These are phyloP conservation scores for Rhabdomys dilectus DNA, from an alignment of 2,113 vertebrate species.

Conservation along the genomic window DNA sequence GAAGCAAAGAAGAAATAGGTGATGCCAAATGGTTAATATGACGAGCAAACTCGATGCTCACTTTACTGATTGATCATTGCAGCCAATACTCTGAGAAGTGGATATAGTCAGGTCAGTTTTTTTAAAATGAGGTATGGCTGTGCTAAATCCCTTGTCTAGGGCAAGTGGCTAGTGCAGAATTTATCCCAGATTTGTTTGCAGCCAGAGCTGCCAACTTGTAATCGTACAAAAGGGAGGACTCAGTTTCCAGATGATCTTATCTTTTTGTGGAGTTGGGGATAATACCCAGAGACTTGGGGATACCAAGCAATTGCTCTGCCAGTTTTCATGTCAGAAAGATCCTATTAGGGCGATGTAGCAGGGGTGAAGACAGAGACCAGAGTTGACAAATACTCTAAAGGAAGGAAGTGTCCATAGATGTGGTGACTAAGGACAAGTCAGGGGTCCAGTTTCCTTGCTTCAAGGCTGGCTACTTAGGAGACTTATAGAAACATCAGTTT, in stretches of 20 bases:
- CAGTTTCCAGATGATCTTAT: not conserved
- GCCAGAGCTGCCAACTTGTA: not conserved
- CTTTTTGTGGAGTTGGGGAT: not conserved
- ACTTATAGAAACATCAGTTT: not conserved
- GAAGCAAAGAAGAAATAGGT: conserved; percentile 5
- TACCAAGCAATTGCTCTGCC: not conserved
- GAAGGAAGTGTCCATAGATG: not conserved
- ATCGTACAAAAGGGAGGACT: not conserved
- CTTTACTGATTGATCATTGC: conserved; percentile 15
- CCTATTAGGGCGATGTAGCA: not conserved
- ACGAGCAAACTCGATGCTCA: not conserved
- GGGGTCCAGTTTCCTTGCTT: not conserved
- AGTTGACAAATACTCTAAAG: not conserved
- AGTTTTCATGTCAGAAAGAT: not conserved
- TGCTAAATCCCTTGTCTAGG: not conserved
- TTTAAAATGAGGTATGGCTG: conserved; percentile 15
- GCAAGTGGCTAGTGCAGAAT: not conserved
- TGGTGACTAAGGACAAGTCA: not conserved
- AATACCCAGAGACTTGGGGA: not conserved
- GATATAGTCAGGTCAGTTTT: not conserved
- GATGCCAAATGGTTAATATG: conserved; percentile 20
- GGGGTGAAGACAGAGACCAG: not conserved
- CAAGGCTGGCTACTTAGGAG: not conserved
- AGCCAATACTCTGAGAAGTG: not conserved
- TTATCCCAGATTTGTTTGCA: conserved; percentile 34